Base-by-base conservation (phyloP, 1,140 invertebrate species). In the Plectrocnemia conspersa region DNA sequence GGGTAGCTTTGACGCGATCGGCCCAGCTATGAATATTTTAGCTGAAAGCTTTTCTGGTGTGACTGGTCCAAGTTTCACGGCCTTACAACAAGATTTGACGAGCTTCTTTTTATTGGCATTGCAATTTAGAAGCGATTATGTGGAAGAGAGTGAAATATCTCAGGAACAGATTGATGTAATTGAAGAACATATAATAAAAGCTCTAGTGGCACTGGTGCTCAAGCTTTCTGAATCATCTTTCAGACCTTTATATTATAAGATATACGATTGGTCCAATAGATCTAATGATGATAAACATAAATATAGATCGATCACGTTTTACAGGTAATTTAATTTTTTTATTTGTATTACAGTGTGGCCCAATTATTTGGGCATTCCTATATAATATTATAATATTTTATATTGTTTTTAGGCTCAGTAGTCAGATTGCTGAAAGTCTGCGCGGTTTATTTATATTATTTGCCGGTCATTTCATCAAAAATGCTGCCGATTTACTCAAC, bases 391-490 rank as follows among this genome's bases (percentile, higher is more conserved):
- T 2, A 29, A 33, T 48, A 48, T 25, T 25, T 36, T 46, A 47
- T 47, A 47, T 35, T 13, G 22, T 74, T 67, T 81, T 69, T 69
- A 82, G 84, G 65, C 66, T 93, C 22, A 86, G 86, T 35, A 80
- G 77, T 45, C 82, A 79, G 18, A 82, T 95, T 49, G 89, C 91
- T 0, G 83, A 89, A 40, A 82, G 82, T 44, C 69, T 97, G 6
- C 91, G 93, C 69, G 88, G 88, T 18, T 72, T 97, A 0, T 97
- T 97, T 68, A 83, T 91, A 1, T 70, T 93, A 19, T 95, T 97
- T 69, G 91, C 91, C 41, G 85, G 84, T 3, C 84, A 90, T 63
- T 86, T 95, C 59, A 71, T 95, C 0, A 83, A 85, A 63, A 86
- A 93, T 66, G 83, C 88, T 1, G 83, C 88, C 0, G 71, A 80